Percentiles rank a stretch among this genome's conserved stretches.
Evolutionary conservation across 1,140 invertebrate species (phyloP).

Genomic region (Babylonia areolata): DNA sequence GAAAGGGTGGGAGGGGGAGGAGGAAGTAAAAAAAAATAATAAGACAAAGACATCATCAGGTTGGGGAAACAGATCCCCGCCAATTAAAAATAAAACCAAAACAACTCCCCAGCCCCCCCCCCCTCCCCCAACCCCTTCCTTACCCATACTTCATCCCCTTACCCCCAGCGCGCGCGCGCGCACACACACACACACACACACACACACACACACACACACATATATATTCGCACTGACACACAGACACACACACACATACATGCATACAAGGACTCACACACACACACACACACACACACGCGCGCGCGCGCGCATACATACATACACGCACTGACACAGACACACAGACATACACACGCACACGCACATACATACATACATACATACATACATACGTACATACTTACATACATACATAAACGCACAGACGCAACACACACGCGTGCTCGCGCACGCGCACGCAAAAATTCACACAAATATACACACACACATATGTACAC

Average conservation of each 20-base stretch:
- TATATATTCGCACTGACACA: neutral
- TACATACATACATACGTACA: conserved; percentile 5
- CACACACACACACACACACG: conserved; percentile 1
- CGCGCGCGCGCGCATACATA: neutral
- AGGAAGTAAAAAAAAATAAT: neutral
- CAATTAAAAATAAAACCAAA: too few species aligned
- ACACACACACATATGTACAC: neutral
- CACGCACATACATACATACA: neutral
- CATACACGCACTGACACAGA: neutral
- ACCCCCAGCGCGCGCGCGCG: neutral
- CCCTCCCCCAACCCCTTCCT: too few species aligned
- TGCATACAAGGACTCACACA: neutral
- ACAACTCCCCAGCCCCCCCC: too few species aligned
- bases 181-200: neutral
- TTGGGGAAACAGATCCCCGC: neutral
- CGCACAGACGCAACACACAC: neutral
- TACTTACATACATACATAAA: neutral
- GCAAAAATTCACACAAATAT: neutral
- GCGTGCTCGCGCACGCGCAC: neutral
- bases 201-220: conserved; percentile 8
- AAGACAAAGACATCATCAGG: neutral
- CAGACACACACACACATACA: neutral
- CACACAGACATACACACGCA: neutral
- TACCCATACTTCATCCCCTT: too few species aligned
- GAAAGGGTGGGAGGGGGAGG: too few species aligned